Percentiles rank a stretch among this genome's conserved stretches.
phyloP scores from a whole-genome alignment of 1,140 invertebrate genomes.

The Elymnias hypermnestra region DNA sequence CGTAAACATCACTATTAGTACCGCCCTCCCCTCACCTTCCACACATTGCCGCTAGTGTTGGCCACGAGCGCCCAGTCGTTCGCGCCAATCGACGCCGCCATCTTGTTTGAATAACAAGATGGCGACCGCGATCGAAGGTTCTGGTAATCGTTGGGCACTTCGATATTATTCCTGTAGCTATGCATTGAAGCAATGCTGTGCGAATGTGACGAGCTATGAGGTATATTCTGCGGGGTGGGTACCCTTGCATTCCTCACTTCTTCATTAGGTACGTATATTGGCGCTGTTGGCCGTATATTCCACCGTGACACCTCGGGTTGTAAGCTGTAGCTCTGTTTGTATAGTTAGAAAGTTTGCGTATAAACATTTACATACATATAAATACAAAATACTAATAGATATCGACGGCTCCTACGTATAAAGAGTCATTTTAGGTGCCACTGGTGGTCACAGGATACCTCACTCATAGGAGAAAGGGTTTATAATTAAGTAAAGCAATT shows the following conservation, averaged over 20 bases:
- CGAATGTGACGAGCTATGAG: constrained; percentile 62
- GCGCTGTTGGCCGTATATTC: constrained; percentile 58
- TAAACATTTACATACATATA: constrained; percentile 38
- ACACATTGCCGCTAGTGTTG: constrained; percentile 56
- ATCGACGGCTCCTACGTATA: no score
- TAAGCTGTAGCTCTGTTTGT: constrained; percentile 69
- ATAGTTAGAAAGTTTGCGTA: constrained; percentile 30
- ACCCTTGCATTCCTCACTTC: constrained; percentile 42
- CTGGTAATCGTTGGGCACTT: constrained; percentile 68
- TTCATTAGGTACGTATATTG: constrained; percentile 67
- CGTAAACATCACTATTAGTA: constrained; percentile 37
- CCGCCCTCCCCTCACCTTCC: constrained; percentile 75
- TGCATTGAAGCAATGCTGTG: constrained; percentile 71
- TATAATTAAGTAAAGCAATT: no score
- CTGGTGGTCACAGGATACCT: no score
- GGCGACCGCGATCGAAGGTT: constrained; percentile 69
- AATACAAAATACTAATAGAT: constrained; percentile 13
- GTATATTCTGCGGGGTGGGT: constrained; percentile 56
- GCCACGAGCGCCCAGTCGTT: constrained; percentile 70
- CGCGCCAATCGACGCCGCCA: constrained; percentile 64
- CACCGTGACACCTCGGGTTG: constrained; percentile 58
- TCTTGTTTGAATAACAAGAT: constrained; percentile 74
- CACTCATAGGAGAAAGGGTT: no score
- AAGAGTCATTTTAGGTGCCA: no score
- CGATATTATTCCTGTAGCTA: constrained; percentile 72